Base-by-base conservation (phyloP, 2,888 invertebrate genomes). In the Gortyna flavago region DNA sequence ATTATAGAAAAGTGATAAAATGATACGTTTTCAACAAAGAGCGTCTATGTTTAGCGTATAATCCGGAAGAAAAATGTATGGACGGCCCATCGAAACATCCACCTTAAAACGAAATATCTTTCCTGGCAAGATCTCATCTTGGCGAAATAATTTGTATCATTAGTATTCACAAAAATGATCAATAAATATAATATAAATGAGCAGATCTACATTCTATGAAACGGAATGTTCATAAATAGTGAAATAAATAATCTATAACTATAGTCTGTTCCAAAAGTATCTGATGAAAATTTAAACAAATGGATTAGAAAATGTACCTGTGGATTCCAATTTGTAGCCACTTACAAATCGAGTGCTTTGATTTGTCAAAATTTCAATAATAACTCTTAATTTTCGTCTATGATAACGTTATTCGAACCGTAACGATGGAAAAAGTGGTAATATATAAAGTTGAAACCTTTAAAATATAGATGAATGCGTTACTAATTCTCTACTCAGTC, bases 141-240 rank as follows among this genome's bases (percentile, higher is more conserved):
- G 48, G 11, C 4, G 13, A 11, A 48, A n/a, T 21, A 59, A 54
- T 44, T 13, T 29, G 8, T 41, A 18, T 18, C 5, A 48, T 18
- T 54, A 35, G 32, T 62, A 78, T 73, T 70, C 67, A 61, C 67
- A 57, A n/a, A 72, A 78, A 59, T 32, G 11, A 83, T 67, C n/a
- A 82, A 77, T 74, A 62, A 69, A 70, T 72, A 62, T 38, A 75
- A 57, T 72, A 68, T 48, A 68, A 76, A 72, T 66, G 72, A 76
- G 67, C 86, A 89, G 89, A 88, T 88, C 88, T 86, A 85, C 73
- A 13, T 84, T 85, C 81, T 88, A 88, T 75, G 61, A 41, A 79
- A 76, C 25, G 86, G 82, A 80, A 84, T 84, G 72, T 74, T 59
- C 32, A 75, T 79, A 85, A 77, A 82, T 78, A 81, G 11, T 69